Percentiles rank a stretch among this genome's conserved stretches.
Evolutionary conservation across 1,140 invertebrate genomes (phyloP).

Genomic region (Reticulitermes speratus): DNA sequence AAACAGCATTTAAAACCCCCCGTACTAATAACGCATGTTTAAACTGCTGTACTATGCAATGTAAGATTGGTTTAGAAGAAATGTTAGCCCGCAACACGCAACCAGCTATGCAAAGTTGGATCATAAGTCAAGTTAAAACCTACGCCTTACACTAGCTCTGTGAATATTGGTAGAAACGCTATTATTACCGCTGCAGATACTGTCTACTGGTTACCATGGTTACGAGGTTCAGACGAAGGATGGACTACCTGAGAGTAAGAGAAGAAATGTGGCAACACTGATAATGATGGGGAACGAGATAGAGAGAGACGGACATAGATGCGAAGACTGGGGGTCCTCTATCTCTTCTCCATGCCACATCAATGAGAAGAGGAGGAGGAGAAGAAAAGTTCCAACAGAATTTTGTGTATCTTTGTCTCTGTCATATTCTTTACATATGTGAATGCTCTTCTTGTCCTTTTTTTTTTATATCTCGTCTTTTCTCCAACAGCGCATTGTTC

Average conservation of each 20-base stretch:
- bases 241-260: not conserved
- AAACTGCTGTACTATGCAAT: not conserved
- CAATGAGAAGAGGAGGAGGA: not conserved
- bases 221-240: not conserved
- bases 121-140: not conserved
- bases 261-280: not conserved
- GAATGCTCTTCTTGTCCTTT: not conserved
- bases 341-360: not conserved
- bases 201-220: not conserved
- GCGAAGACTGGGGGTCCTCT: not conserved
- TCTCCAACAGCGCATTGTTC: not conserved
- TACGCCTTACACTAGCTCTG: not conserved
- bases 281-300: not conserved
- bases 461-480: not conserved
- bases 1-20: not conserved
- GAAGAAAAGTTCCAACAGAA: not conserved
- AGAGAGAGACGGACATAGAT: not conserved
- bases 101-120: not conserved
- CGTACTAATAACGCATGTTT: not conserved
- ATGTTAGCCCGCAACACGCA: not conserved
- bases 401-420: not conserved
- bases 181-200: not conserved
- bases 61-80: too few species aligned
- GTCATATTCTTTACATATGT: constrained; percentile 13
- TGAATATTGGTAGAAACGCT: not conserved